Conservation (phyloP, 2,888 invertebrate species). For the Dysmachus trigonus region DNA sequence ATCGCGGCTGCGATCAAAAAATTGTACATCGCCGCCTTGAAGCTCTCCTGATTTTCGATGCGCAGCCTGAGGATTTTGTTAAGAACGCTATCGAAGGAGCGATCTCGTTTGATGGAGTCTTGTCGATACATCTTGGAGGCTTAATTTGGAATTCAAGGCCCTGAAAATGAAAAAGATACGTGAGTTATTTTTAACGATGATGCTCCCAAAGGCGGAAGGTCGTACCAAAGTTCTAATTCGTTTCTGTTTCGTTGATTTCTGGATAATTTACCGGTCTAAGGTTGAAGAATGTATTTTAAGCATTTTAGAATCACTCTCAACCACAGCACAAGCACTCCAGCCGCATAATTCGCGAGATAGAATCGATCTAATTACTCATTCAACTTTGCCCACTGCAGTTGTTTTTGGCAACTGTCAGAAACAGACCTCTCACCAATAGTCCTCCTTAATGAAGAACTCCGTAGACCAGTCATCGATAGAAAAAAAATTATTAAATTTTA, state of each 20-base stretch:
- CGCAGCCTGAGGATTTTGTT: constrained; percentile 60
- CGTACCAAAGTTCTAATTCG: not conserved
- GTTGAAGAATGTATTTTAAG: not conserved
- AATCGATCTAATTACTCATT: not conserved
- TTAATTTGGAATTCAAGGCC: not conserved
- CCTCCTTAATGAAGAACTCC: too few relatives aligned
- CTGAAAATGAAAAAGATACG: not conserved
- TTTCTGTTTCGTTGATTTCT: not conserved
- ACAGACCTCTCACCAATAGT: too few relatives aligned
- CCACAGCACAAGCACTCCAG: not conserved
- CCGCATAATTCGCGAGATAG: not conserved
- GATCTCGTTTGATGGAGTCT: constrained; percentile 59
- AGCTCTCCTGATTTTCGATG: constrained; percentile 61
- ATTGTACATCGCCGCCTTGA: constrained; percentile 63
- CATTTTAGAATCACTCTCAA: not conserved
- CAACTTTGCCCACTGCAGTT: not conserved
- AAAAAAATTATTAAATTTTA: too few relatives aligned
- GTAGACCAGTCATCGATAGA: too few relatives aligned
- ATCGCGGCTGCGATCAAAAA: constrained; percentile 61
- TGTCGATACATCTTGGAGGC: constrained; percentile 58
- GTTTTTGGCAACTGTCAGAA: not conserved
- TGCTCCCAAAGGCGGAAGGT: not conserved
- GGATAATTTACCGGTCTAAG: not conserved
- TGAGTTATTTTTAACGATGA: constrained; percentile 46
- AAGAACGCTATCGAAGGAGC: constrained; percentile 62